Base-by-base conservation (phyloP, 1,140 invertebrate genomes). In the Cydia fagiglandana region DNA sequence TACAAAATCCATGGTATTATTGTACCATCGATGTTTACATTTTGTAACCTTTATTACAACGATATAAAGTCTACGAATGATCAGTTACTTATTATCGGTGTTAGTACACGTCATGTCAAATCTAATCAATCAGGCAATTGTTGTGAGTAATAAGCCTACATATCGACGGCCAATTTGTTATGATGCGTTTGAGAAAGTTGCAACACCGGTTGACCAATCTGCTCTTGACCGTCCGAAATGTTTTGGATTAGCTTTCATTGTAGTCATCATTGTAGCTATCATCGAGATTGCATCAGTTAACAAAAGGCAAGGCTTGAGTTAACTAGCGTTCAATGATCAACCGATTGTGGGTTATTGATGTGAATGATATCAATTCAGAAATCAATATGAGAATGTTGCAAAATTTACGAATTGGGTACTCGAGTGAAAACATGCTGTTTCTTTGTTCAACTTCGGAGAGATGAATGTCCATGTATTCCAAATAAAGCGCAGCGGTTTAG, bases 51-150 rank as follows among this genome's bases (percentile, higher is more conserved):
- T 53, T 53, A 53, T 53, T 7, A 4, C 4, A 53, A 53, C 1
- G 15, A 17, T 0, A 53, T 53, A 53, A 7, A 17, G n/a, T 2
- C 6, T 6, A 53, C 15, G 0, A 53, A 53, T 53, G 38, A 41
- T 2, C 38, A 41, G 38, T 41, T 1, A 41, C 38, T 41, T 41
- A 41, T 41, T 41, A 41, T 41, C 1, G n/a, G 17, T 24, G 56
- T 9, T 24, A 5, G 1, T 61, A 12, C 17, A 12, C 9, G 10
- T 4, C 20, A 12, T 61, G 56, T 61, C 56, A 20, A 61, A 53
- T 75, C 41, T 50, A 79, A 79, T 77, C 75, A 76, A 79, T 79
- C 73, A 77, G n/a, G 74, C 30, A 76, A 76, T 76, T 79, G 75
- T 79, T 68, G 73, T 45, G 30, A 70, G 45, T 1, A 53, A 15